A percentile compares a stretch with the other conserved stretches of the same genome.
phyloP scores from a whole-genome alignment of 1,140 invertebrate genomes.

The Eurosta solidaginis region DNA sequence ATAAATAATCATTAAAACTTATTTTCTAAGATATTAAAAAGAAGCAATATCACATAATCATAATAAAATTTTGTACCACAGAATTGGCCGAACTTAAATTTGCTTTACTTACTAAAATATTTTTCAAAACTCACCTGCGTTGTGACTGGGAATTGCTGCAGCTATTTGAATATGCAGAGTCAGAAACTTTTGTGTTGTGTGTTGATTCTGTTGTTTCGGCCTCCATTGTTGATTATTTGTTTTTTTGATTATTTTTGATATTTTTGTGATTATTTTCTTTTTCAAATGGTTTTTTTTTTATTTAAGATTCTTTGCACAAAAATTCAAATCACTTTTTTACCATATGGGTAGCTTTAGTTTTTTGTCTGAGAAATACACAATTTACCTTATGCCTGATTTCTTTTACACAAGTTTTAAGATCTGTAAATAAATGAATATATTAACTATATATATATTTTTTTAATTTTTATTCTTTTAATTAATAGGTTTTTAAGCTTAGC shows the following conservation, averaged over 20 bases:
- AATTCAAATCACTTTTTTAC: not conserved
- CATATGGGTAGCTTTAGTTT: too few relatives aligned
- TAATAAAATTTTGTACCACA: too few relatives aligned
- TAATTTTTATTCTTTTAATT: not conserved
- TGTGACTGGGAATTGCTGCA: slow-evolving; percentile 77
- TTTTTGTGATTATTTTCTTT: not conserved
- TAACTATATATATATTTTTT: not conserved
- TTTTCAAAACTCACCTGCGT: slow-evolving; percentile 65
- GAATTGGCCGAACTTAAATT: too few relatives aligned
- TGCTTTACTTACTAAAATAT: not conserved
- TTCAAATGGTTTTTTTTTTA: not conserved
- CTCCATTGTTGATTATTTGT: slow-evolving; percentile 45
- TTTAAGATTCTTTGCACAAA: not conserved
- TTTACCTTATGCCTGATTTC: too few relatives aligned
- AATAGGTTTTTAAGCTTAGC: not conserved
- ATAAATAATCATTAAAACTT: too few relatives aligned
- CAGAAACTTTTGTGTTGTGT: slow-evolving; percentile 69
- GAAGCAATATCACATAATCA: too few relatives aligned
- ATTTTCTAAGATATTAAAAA: too few relatives aligned
- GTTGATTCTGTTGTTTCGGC: slow-evolving; percentile 57
- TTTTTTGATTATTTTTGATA: not conserved
- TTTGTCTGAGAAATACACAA: too few relatives aligned
- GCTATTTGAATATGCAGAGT: slow-evolving; percentile 78
- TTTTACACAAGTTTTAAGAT: too few relatives aligned
- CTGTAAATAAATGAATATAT: not conserved